A percentile compares a stretch with the other conserved stretches of the same genome.
These are phyloP conservation scores for Cygnus buccinator DNA, from an alignment of 2,113 vertebrate species.

Conservation along the genomic window DNA sequence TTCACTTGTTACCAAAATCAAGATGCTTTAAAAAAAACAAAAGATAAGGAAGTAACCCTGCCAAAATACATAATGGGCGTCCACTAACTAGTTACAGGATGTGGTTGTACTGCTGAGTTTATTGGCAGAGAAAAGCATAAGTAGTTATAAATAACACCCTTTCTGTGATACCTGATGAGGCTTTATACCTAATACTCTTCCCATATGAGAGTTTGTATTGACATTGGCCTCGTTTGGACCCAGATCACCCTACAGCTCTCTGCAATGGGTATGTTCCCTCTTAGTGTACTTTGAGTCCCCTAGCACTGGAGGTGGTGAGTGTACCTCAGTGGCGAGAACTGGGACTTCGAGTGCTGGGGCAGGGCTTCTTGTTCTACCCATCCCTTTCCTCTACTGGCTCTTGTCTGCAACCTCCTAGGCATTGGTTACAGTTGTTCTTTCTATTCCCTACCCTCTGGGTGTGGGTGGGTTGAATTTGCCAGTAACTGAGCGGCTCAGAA, in stretches of 20 bases:
- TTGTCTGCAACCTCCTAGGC: not conserved
- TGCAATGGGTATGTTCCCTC: not conserved
- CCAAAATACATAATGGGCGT: not conserved
- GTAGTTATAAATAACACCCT: slow-evolving; percentile 23
- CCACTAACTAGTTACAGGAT: slow-evolving; percentile 23
- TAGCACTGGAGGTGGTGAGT: not conserved
- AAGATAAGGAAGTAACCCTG: slow-evolving; percentile 33
- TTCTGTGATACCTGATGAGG: not conserved
- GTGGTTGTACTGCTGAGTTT: slow-evolving; percentile 15
- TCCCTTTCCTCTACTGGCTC: not conserved
- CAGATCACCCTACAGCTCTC: not conserved
- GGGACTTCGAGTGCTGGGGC: not conserved
- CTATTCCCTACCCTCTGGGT: not conserved
- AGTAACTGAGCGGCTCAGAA: not conserved
- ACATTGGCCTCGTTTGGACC: not conserved
- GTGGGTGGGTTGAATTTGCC: not conserved
- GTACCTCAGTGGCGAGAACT: not conserved
- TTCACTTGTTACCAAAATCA: not conserved
- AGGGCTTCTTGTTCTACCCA: not conserved
- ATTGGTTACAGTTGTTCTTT: not conserved
- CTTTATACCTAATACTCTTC: slow-evolving; percentile 10
- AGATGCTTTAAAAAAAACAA: not conserved
- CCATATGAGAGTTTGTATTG: not conserved
- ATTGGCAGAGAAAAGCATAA: not conserved
- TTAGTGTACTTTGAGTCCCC: not conserved